Percentiles rank a stretch among this genome's conserved stretches.
Evolutionary conservation across 2,888 invertebrate species (phyloP).

Genomic region (Listrodromus nycthemerus): DNA sequence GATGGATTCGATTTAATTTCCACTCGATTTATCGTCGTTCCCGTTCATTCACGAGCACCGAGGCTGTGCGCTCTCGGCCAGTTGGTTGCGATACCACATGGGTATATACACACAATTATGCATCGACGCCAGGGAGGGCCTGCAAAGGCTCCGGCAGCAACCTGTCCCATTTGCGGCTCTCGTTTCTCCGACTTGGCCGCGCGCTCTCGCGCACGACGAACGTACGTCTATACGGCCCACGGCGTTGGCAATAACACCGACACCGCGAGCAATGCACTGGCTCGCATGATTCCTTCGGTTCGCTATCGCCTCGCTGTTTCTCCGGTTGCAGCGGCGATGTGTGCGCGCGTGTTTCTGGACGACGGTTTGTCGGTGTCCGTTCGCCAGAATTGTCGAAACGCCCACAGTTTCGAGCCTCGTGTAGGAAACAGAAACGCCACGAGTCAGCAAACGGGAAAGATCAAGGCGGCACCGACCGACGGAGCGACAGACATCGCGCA

Average conservation of each 20-base stretch:
- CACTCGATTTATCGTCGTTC: constrained; percentile 71
- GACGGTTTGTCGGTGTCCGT: not conserved
- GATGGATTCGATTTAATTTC: constrained; percentile 74
- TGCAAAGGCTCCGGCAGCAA: constrained; percentile 68
- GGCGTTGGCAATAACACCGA: constrained; percentile 73
- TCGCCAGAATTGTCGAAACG: constrained; percentile 39
- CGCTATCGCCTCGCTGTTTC: not conserved
- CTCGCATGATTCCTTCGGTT: constrained; percentile 14
- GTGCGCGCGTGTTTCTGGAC: not conserved
- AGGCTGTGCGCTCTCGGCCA: constrained; percentile 57
- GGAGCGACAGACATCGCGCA: not conserved
- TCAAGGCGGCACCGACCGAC: constrained; percentile 70
- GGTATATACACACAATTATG: constrained; percentile 36
- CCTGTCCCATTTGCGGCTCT: constrained; percentile 74
- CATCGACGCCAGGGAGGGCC: constrained; percentile 29
- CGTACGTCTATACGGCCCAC: constrained; percentile 67
- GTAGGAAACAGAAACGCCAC: constrained; percentile 59
- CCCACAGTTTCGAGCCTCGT: constrained; percentile 64
- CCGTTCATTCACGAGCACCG: constrained; percentile 42
- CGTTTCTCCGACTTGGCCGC: not conserved
- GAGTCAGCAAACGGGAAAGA: constrained; percentile 61
- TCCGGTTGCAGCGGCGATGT: not conserved
- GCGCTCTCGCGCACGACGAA: not conserved
- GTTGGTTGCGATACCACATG: constrained; percentile 48
- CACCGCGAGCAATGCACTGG: constrained; percentile 70